These are phyloP conservation scores for Pangasius mekongensis DNA, from an alignment of 2,797 vertebrate species.

Conservation along the genomic window DNA sequence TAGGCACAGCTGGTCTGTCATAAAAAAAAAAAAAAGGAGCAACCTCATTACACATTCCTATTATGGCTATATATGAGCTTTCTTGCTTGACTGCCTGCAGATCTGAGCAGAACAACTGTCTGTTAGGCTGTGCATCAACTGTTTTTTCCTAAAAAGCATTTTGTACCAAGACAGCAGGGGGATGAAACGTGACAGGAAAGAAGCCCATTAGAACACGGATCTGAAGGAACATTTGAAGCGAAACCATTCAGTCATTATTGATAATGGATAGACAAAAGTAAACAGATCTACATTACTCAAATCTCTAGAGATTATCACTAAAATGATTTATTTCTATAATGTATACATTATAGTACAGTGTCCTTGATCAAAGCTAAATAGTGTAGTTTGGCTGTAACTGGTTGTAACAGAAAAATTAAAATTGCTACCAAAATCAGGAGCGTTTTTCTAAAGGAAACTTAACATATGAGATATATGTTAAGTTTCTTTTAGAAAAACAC, in stretches of 20 bases:
- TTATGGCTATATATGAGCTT: constrained; percentile 32
- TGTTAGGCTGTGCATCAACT: constrained; percentile 8
- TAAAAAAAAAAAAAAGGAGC: constrained; percentile 16
- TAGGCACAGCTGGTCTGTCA: constrained; percentile 22
- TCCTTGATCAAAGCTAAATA: background rate
- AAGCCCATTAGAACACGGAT: background rate
- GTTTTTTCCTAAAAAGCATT: constrained; percentile 17
- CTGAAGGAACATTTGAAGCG: background rate
- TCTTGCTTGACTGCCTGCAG: constrained; percentile 20
- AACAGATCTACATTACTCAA: background rate
- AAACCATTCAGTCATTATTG: background rate
- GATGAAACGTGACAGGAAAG: constrained; percentile 30
- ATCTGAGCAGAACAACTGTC: constrained; percentile 22
- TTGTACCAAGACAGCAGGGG: constrained; percentile 5
- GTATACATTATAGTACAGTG: background rate
- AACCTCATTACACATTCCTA: constrained; percentile 34
- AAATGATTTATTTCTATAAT: background rate
- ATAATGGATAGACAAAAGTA: constrained; percentile 7
- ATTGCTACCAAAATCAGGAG: constrained; percentile 13
- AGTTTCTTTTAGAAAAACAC: background rate
- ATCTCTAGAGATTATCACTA: background rate
- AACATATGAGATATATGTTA: background rate
- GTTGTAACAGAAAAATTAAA: background rate
- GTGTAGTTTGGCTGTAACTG: background rate
- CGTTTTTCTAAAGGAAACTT: too few species aligned